Percentiles rank a stretch among this genome's conserved stretches.
phyloP scores from a whole-genome alignment of 2,113 vertebrate species.

The Cardinalis cardinalis region DNA sequence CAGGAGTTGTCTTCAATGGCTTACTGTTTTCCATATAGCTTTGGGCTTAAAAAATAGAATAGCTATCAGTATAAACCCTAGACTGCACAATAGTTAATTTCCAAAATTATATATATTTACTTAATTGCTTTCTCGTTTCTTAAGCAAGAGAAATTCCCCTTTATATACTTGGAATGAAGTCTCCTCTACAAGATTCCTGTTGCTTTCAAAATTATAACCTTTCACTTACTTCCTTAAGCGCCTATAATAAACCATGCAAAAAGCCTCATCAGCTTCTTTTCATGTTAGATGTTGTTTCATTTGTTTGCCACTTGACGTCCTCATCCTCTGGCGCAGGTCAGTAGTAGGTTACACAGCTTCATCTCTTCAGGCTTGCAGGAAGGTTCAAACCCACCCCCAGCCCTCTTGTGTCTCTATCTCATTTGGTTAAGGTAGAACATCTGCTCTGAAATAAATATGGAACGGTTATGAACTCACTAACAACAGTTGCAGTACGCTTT shows the following conservation, averaged over 20 bases:
- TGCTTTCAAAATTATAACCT: not conserved
- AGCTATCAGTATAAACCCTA: not conserved
- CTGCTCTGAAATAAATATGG: not conserved
- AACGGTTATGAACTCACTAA: not conserved
- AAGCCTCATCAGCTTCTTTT: not conserved
- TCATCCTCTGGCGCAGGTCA: not conserved
- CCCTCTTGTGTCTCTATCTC: not conserved
- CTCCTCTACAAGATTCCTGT: not conserved
- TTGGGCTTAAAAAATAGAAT: not conserved
- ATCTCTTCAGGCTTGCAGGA: not conserved
- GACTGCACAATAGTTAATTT: not conserved
- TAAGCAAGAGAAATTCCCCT: not conserved
- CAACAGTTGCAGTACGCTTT: not conserved
- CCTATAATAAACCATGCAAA: not conserved
- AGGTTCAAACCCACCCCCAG: not conserved
- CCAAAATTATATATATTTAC: not conserved
- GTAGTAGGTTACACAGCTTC: not conserved
- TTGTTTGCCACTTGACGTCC: accelerated
- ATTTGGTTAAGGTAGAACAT: not conserved
- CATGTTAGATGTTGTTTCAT: not conserved
- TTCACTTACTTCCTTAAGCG: not conserved
- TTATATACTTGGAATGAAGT: not conserved
- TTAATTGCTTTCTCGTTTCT: not conserved
- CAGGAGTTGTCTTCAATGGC: not conserved
- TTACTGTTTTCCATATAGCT: not conserved